Evolutionary conservation across 2,797 vertebrate genomes (phyloP), one percentile per base, ranked within the genome.

Genomic region (Phrynocephalus guinanensis): DNA sequence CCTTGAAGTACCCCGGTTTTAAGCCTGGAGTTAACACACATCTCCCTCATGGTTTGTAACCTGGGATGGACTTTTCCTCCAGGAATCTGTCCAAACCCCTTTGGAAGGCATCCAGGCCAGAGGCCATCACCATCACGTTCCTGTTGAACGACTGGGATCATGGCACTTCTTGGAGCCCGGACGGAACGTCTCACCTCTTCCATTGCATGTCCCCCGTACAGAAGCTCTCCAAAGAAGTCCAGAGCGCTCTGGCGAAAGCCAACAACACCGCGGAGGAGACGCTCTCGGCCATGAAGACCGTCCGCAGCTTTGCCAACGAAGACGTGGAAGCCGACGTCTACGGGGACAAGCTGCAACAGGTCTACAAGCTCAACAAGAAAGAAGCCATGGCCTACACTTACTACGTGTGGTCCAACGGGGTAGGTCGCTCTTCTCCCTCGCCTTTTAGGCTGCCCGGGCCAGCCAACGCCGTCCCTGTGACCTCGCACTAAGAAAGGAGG

Each of bases 181-280:
- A 44, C 38, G 38, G 16, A 79, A 79, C 30, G 24, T 9, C 18
- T 11, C n/a, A 30, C 8, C 56, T 63, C 18, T 50, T 79, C 3
- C 16, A 66, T 33, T 30, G 0, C 33, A 63, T 4, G 44, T n/a
- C 80, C 81, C 79, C 79, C 26, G 76, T 9, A 50, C 88, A 99
- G 99, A 98, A 97, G 93, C 96, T 99, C 90, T 96, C 98, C 93
- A 99, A 98, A 95, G 98, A 98, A 5, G 98, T 99, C 73, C 99
- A 99, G 95, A 98, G 94, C 0, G 97, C 97, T 6, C 96, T 99
- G 67, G 99, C 99, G 76, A 97, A 98, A 77, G 99, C 99, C 75
- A 99, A 99, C 95, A 98, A 97, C 94, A 97, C 98, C 0, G 98
- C 99, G 0, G 99, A 99, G 90, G 99, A 99, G 95, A 99, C 98